Base-by-base conservation (phyloP, 1,140 invertebrate species). In the Dufourea novaeangliae region DNA sequence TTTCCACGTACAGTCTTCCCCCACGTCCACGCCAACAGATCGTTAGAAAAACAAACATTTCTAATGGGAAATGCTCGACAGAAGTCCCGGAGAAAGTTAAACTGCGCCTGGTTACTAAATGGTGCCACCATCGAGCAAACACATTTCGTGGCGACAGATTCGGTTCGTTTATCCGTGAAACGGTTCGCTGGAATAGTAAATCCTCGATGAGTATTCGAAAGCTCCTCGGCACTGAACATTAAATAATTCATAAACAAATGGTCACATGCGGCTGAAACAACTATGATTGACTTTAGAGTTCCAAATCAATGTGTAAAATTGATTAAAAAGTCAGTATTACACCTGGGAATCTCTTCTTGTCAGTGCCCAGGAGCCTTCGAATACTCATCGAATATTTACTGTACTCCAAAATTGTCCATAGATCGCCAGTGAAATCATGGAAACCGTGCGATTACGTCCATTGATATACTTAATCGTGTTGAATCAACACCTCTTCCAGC, bases 341-440 rank as follows among this genome's bases (percentile, higher is more conserved):
- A n/a, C n/a, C n/a, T n/a, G n/a, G n/a, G n/a, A n/a, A n/a, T n/a
- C n/a, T n/a, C n/a, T n/a, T n/a, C n/a, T n/a, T n/a, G n/a, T n/a
- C n/a, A n/a, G n/a, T 41, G 66, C 69, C 34, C 34, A 3, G 34
- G 34, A 3, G 34, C 34, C 34, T 78, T 70, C 71, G 73, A 72
- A 79, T 78, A 68, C 64, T 74, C 73, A 63, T 63, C 54, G 69
- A n/a, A n/a, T n/a, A n/a, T n/a, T n/a, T n/a, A n/a, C n/a, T n/a
- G n/a, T n/a, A n/a, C 2, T 10, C 1, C 14, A 20, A 27, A 12
- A 25, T 67, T 17, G n/a, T n/a, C n/a, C n/a, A n/a, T n/a, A 8
- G 3, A 37, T 37, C 34, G 34, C 34, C 34, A 8, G 34, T 37
- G 34, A 37, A 37, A 8, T 8, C 34, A 37, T 37, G 34, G 8